Conservation (phyloP, 1,140 invertebrate genomes). For the Ylistrum balloti region DNA sequence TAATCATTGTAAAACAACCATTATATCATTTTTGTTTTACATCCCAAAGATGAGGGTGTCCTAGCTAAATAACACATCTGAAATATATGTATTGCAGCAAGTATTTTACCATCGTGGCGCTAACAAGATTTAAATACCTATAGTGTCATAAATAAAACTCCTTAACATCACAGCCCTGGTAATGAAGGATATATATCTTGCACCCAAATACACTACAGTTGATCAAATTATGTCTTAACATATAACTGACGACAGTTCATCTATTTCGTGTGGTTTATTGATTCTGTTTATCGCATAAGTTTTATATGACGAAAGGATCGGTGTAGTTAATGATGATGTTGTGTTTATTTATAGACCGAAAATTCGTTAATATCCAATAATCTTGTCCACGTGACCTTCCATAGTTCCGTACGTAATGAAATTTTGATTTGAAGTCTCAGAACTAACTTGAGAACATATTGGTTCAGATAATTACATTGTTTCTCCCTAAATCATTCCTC, state of each 20-base stretch:
- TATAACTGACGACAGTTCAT: not conserved
- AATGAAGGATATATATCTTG: not conserved
- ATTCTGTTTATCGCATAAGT: not conserved
- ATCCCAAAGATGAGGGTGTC: too few relatives aligned
- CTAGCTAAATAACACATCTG: too few relatives aligned
- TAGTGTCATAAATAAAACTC: not conserved
- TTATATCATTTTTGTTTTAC: too few relatives aligned
- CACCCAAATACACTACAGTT: not conserved
- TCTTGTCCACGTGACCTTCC: not conserved
- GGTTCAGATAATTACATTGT: not conserved
- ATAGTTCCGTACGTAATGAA: not conserved
- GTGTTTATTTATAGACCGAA: not conserved
- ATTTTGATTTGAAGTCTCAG: not conserved
- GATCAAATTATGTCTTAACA: not conserved
- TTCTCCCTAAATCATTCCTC: not conserved
- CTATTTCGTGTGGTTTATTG: not conserved
- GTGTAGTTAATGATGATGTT: too few relatives aligned
- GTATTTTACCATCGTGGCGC: too few relatives aligned
- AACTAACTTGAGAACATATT: not conserved
- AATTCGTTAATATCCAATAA: not conserved
- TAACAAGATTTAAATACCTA: not conserved
- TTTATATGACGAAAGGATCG: not conserved
- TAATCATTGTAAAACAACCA: too few relatives aligned
- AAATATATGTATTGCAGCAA: not conserved
- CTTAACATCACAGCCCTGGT: not conserved